phyloP scores from a whole-genome alignment of 2,113 vertebrate species.

The Maccullochella peelii region DNA sequence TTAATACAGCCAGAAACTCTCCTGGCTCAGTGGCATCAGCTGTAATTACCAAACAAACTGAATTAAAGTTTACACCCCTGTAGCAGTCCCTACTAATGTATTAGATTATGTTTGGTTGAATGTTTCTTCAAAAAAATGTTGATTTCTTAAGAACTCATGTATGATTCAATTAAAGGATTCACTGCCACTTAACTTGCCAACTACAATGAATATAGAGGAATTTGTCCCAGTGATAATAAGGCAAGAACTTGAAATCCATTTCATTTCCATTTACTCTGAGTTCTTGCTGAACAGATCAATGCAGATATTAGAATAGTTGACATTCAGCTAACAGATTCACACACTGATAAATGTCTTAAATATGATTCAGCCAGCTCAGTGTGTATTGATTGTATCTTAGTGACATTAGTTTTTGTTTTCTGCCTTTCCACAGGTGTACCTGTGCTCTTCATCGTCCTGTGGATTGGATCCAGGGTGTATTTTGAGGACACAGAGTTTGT shows the following conservation, averaged over 20 bases:
- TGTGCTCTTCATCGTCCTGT: slow-evolving; percentile 87
- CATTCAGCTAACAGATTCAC: neutral
- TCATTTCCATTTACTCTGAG: neutral
- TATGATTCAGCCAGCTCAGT: neutral
- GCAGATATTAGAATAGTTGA: neutral
- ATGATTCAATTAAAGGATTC: neutral
- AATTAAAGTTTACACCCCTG: slow-evolving; percentile 12
- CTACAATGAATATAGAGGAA: neutral
- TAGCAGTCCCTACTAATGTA: neutral
- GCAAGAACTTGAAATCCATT: neutral
- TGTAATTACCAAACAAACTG: slow-evolving; percentile 40
- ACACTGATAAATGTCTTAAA: slow-evolving; percentile 3
- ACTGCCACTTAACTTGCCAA: neutral
- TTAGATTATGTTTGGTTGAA: slow-evolving; percentile 14
- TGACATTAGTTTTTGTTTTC: neutral
- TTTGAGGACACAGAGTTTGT: slow-evolving; percentile 95
- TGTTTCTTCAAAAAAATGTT: neutral
- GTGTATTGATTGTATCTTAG: slow-evolving; percentile 20
- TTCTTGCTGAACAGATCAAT: neutral
- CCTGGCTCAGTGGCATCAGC: slow-evolving; percentile 22
- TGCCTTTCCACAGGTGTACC: slow-evolving; percentile 88
- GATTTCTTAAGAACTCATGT: neutral
- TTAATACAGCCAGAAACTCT: slow-evolving; percentile 20
- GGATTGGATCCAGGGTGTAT: slow-evolving; percentile 89
- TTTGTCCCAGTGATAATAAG: neutral